Base-by-base conservation (phyloP, 2,888 invertebrate genomes). In the Caenorhabditis virilis region DNA sequence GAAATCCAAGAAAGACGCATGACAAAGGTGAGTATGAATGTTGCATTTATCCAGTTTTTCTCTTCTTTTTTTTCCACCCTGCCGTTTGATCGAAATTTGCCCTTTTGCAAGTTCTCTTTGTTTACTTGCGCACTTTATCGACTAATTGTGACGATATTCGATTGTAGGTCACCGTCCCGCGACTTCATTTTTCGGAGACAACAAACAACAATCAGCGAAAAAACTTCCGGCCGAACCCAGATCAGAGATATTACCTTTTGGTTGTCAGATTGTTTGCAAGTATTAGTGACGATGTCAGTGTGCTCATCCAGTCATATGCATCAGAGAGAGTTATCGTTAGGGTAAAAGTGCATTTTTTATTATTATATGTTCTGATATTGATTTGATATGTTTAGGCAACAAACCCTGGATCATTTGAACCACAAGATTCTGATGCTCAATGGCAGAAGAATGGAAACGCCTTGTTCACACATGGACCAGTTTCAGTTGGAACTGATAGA, bases 191-290 rank as follows among this genome's bases (percentile, higher is more conserved):
- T 85, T 93, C 94, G 50, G 97, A 97, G 85, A 98, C 98, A 0
- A 98, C 98, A 0, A 91, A 93, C 80, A 97, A 97, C 84, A 98
- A 98, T 83, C 97, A 97, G 94, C 88, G 97, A 45, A 98, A 97
- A 86, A 97, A 97, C 82, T 95, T 95, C 0, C 91, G 95, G 67
- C 97, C 97, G 0, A 98, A 98, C 86, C 97, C 97, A 0, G 97
- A 98, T 85, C 98, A 98, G 86, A 22, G 91, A 91, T 76, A 64
- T 53, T 76, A 74, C 60, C 51, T 71, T 4, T 68, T 76, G 4
- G 61, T 74, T 26, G 71, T 76, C 26, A 61, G 72, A 0, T 86
- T 98, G 22, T 90, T 92, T 74, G 97, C 95, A 35, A 49, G 62
- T 15, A 74, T 74, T 15, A 46, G 52, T n/a, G 70, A 76, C 26